A percentile compares a stretch with the other conserved stretches of the same genome.
Evolutionary conservation across 2,797 vertebrate genomes (phyloP).

Genomic region (Notolepis coatsorum): DNA sequence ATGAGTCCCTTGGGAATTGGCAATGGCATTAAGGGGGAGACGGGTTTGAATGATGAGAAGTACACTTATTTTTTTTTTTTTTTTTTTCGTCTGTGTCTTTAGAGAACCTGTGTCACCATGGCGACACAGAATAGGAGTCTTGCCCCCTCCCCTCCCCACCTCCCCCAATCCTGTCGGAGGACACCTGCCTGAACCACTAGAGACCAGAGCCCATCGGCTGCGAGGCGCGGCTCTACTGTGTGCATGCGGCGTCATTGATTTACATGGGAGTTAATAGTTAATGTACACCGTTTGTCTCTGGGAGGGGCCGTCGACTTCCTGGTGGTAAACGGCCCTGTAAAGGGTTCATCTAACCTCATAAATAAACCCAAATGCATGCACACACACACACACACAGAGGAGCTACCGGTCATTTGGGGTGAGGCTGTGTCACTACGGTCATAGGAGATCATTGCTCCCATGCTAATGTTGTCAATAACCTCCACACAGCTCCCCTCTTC

Average conservation of each 20-base stretch:
- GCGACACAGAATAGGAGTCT: conserved; percentile 22
- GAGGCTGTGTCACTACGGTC: conserved; percentile 5
- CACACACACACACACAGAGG: background rate
- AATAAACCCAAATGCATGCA: background rate
- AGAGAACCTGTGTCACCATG: conserved; percentile 24
- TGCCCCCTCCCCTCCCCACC: no score
- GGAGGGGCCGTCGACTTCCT: background rate
- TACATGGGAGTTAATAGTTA: no score
- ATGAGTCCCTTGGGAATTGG: conserved; percentile 25
- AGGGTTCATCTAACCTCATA: no score
- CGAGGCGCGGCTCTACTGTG: no score
- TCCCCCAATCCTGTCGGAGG: no score
- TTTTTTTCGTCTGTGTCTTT: conserved; percentile 15
- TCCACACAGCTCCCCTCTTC: background rate
- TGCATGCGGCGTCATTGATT: no score
- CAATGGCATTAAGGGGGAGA: conserved; percentile 19
- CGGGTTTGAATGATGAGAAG: conserved; percentile 14
- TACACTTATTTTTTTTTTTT: background rate
- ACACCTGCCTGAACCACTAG: no score
- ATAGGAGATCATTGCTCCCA: conserved; percentile 41
- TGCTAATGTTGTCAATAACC: conserved; percentile 22
- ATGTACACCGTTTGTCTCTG: background rate
- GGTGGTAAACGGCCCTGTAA: no score
- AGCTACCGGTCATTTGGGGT: background rate
- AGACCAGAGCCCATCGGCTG: no score